A percentile compares a stretch with the other conserved stretches of the same genome.
phyloP scores from a whole-genome alignment of 2,113 vertebrate species.

The Campylomormyrus numenius region DNA sequence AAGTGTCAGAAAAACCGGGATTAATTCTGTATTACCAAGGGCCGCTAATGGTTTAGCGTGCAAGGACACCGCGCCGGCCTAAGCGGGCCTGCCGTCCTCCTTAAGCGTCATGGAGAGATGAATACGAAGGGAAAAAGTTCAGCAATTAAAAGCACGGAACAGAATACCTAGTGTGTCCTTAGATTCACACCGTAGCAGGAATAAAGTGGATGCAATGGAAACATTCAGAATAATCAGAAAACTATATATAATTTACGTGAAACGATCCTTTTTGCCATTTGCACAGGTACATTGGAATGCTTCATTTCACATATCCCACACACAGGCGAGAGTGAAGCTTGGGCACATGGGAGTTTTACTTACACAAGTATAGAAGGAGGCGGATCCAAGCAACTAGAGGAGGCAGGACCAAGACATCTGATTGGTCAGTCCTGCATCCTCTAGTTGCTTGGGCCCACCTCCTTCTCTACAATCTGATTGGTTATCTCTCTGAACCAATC shows the following conservation, averaged over 20 bases:
- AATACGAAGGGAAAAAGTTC: not conserved
- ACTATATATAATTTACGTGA: not conserved
- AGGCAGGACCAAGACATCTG: too few species aligned
- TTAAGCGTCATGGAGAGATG: not conserved
- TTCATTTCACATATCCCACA: not conserved
- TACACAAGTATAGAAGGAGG: too few species aligned
- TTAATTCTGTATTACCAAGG: conserved; percentile 8
- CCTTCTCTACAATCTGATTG: too few species aligned
- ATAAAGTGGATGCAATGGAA: not conserved
- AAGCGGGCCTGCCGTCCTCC: not conserved
- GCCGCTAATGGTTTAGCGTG: not conserved
- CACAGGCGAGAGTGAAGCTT: not conserved
- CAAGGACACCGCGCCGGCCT: not conserved
- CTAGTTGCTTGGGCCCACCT: too few species aligned
- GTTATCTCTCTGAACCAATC: too few species aligned
- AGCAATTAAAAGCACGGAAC: not conserved
- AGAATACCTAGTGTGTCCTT: not conserved
- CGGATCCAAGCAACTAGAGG: too few species aligned
- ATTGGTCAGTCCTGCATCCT: too few species aligned
- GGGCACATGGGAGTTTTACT: not conserved
- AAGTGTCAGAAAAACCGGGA: conserved; percentile 16
- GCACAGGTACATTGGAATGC: not conserved
- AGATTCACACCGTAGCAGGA: not conserved
- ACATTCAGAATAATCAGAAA: not conserved
- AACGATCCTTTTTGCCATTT: not conserved